These are phyloP conservation scores for Lynx canadensis DNA, from an alignment of 2,113 vertebrate species.

Conservation along the genomic window DNA sequence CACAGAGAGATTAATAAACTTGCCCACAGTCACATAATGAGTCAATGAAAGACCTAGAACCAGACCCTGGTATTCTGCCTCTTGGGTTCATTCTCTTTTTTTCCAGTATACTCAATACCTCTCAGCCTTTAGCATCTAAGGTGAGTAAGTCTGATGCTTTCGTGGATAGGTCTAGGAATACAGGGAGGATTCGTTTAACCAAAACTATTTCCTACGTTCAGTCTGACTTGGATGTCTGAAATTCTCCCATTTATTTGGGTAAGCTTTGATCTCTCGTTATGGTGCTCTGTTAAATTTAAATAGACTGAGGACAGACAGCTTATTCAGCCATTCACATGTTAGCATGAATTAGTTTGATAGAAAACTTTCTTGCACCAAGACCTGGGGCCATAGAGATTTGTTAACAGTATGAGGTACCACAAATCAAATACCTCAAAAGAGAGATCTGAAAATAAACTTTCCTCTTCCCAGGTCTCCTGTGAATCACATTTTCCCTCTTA, in stretches of 20 bases:
- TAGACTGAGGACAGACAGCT: not conserved
- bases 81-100: not conserved
- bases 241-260: not conserved
- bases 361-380: not conserved
- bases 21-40: not conserved
- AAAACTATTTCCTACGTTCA: not conserved
- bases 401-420: not conserved
- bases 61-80: not conserved
- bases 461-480: not conserved
- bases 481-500: not conserved
- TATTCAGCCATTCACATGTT: constrained; percentile 11
- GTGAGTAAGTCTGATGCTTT: not conserved
- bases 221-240: not conserved
- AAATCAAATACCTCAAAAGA: not conserved
- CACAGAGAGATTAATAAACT: not conserved
- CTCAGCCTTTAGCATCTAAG: not conserved
- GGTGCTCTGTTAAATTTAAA: not conserved
- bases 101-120: not conserved
- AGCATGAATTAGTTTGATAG: constrained; percentile 3
- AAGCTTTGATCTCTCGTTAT: not conserved
- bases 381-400: not conserved
- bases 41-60: not conserved
- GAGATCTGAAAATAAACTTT: not conserved
- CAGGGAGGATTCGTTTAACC: not conserved
- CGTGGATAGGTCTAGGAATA: not conserved